A percentile compares a stretch with the other conserved stretches of the same genome.
Conservation (phyloP, 2,888 invertebrate species). For the Blastobasis adustella region DNA sequence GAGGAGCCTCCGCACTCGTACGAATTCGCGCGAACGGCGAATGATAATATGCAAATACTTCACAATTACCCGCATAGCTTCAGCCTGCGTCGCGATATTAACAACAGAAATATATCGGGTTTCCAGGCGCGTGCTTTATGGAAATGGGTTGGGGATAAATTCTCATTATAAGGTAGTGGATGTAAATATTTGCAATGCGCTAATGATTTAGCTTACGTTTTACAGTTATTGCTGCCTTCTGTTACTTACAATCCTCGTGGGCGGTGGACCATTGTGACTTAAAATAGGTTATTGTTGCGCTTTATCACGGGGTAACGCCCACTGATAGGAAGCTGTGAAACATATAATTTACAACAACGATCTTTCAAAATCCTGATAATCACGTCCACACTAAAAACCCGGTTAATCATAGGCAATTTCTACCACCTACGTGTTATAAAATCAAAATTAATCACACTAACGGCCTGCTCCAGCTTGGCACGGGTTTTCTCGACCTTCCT, state of each 20-base stretch:
- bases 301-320: too few species aligned
- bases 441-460: too few species aligned
- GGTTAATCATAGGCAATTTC: too few species aligned
- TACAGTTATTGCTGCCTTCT: constrained; percentile 3
- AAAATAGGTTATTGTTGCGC: background rate
- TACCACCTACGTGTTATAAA: too few species aligned
- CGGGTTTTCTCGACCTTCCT: too few species aligned
- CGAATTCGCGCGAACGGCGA: constrained; percentile 5
- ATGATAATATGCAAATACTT: constrained; percentile 33
- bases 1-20: constrained; percentile 3
- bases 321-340: too few species aligned
- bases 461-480: too few species aligned
- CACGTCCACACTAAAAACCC: too few species aligned
- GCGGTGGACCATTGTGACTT: constrained; percentile 1
- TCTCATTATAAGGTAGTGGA: constrained; percentile 54
- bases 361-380: too few species aligned
- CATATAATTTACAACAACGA: too few species aligned
- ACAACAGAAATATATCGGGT: constrained; percentile 41
- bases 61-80: constrained; percentile 34
- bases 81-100: constrained; percentile 27
- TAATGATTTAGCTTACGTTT: constrained; percentile 18
- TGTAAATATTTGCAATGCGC: constrained; percentile 52
- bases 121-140: constrained; percentile 47
- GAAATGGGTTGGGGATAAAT: constrained; percentile 61
- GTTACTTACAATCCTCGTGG: background rate